Evolutionary conservation across 2,888 invertebrate genomes (phyloP), one percentile per base, ranked within the genome.

Genomic region (Mycalesis mineus): DNA sequence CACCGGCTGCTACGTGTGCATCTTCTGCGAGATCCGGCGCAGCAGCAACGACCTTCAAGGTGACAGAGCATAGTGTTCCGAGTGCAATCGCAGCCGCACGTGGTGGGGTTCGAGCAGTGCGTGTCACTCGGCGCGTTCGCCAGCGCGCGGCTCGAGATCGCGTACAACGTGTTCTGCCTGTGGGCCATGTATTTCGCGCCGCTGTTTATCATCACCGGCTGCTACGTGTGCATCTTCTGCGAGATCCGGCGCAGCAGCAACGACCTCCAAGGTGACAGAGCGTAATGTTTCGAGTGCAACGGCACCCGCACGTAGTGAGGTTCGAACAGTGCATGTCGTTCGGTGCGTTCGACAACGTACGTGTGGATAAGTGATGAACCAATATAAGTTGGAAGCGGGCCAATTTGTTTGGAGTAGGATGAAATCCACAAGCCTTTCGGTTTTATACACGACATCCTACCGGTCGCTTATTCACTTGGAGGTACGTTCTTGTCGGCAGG

Each of bases 131-230:
- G 92, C 59, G 94, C 93, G 57, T 95, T 95, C 83, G 85, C 91
- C n/a, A 91, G 91, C 0, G 77, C 79, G 0, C 78, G 84, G 0
- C 91, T 93, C 63, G 94, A 95, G 78, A 91, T 92, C 6, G 91
- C 91, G 3, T 95, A 95, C 90, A 95, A 93, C 73, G 82, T 95
- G 57, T 93, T 94, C 84, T 94, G 94, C 66, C 90, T 95, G 28
- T 88, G 92, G 65, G 93, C 92, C 0, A 92, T 95, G 92, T 96
- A 95, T 82, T 94, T 95, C 75, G 78, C 95, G 28, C 95, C 95
- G 0, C 88, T 96, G 14, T 68, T 93, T 62, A 90, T 95, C 71
- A 95, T 95, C 78, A 91, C 93, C 49, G 91, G 92, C 60, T 93
- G 94, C 63, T 95, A 95, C 74, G 87, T 92, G 17, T 91, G 93